Evolutionary conservation across 2,888 invertebrate genomes (phyloP).

Genomic region (Lasioglossum calceatum): DNA sequence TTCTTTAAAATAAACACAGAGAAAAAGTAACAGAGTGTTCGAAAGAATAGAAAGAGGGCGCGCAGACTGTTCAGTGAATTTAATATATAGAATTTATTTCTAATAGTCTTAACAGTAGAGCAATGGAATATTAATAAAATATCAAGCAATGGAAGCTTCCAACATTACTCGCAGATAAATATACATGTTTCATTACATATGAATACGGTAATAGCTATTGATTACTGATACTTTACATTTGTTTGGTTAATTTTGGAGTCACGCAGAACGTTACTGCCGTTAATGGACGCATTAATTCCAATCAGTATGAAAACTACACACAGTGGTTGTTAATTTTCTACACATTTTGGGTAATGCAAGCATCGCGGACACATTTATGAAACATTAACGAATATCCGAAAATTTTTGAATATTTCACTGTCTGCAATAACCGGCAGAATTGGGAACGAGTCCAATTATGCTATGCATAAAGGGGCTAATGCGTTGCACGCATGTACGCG

Average conservation of each 20-base stretch:
- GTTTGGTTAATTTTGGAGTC: not conserved
- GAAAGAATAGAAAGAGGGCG: too few relatives aligned
- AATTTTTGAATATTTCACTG: constrained; percentile 12
- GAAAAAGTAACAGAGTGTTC: too few relatives aligned
- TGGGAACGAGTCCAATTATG: not conserved
- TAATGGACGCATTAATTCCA: constrained; percentile 24
- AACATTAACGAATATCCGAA: constrained; percentile 15
- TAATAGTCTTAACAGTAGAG: not conserved
- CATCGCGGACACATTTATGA: not conserved
- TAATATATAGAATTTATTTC: too few relatives aligned
- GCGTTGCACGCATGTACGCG: not conserved
- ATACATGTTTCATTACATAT: not conserved
- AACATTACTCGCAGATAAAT: not conserved
- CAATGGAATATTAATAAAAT: not conserved
- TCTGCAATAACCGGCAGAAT: not conserved
- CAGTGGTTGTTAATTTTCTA: constrained; percentile 27
- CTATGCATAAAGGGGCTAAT: not conserved
- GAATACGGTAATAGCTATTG: not conserved
- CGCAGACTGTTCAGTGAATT: too few relatives aligned
- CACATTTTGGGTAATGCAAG: not conserved
- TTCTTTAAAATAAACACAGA: too few relatives aligned
- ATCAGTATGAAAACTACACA: constrained; percentile 12
- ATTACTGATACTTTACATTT: not conserved
- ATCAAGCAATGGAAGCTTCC: not conserved
- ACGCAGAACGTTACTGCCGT: constrained; percentile 5